Evolutionary conservation across 2,888 invertebrate genomes (phyloP).

Genomic region (Drosophila falleni): DNA sequence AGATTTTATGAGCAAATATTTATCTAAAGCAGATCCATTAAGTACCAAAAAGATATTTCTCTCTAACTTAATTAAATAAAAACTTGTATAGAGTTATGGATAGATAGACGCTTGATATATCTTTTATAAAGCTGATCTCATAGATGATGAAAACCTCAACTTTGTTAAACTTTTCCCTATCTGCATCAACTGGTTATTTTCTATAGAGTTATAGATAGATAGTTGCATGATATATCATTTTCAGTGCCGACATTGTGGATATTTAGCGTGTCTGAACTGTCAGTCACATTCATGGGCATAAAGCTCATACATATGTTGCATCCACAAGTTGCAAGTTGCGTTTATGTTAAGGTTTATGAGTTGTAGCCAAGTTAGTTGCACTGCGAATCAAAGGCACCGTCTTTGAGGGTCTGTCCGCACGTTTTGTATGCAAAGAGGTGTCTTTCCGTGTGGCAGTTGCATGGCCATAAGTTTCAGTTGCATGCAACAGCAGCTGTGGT

Average conservation of each 20-base stretch:
- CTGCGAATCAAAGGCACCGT: constrained; percentile 36
- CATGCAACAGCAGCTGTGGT: constrained; percentile 11
- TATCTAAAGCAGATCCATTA: no score
- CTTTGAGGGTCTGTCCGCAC: constrained; percentile 10
- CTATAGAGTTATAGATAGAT: background rate
- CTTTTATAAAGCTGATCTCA: no score
- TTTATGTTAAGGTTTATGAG: constrained; percentile 16
- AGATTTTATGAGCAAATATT: no score
- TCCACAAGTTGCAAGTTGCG: constrained; percentile 20
- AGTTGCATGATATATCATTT: constrained; percentile 10
- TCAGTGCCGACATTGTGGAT: constrained; percentile 14
- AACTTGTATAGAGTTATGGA: no score
- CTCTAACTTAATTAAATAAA: no score
- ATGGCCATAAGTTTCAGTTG: constrained; percentile 19
- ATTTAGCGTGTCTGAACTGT: constrained; percentile 26
- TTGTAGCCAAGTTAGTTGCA: constrained; percentile 15
- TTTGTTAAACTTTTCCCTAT: no score
- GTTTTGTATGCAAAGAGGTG: constrained; percentile 26
- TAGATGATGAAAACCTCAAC: no score
- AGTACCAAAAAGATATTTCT: no score
- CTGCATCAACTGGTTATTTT: background rate
- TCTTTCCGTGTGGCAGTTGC: constrained; percentile 30
- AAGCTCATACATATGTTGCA: constrained; percentile 5
- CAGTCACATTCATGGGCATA: constrained; percentile 14
- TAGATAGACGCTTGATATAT: no score